Evolutionary conservation across 2,113 vertebrate genomes (phyloP).

Genomic region (Zonotrichia leucophrys): DNA sequence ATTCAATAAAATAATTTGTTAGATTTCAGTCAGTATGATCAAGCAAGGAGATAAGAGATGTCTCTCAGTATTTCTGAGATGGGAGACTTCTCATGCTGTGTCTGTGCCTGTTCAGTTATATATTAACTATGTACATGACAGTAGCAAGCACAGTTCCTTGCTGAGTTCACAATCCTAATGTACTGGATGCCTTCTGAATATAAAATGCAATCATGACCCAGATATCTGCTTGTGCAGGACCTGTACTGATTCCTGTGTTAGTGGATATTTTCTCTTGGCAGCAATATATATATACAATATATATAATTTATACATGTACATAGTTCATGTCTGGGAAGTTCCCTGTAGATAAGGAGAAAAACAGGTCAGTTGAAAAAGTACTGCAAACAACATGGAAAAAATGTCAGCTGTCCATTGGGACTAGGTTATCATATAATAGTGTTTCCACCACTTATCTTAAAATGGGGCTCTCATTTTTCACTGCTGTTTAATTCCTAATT

Average conservation of each 20-base stretch:
- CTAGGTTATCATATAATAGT: background rate
- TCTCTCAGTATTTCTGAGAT: background rate
- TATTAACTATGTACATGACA: background rate
- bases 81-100: background rate
- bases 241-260: background rate
- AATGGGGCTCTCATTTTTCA: background rate
- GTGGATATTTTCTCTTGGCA: background rate
- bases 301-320: background rate
- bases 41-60: background rate
- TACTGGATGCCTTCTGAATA: background rate
- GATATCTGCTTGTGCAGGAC: background rate
- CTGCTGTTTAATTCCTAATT: background rate
- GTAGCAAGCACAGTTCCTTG: background rate
- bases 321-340: background rate
- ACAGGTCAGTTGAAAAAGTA: background rate
- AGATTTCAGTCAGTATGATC: background rate
- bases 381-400: background rate
- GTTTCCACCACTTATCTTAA: background rate
- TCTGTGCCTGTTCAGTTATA: background rate
- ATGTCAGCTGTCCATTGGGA: background rate
- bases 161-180: background rate
- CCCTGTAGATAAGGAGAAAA: background rate
- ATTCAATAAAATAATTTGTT: background rate
- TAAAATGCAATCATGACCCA: background rate
- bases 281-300: background rate